A percentile compares a stretch with the other conserved stretches of the same genome.
Evolutionary conservation across 2,797 vertebrate genomes (phyloP).

Genomic region (Labeo calbasu): DNA sequence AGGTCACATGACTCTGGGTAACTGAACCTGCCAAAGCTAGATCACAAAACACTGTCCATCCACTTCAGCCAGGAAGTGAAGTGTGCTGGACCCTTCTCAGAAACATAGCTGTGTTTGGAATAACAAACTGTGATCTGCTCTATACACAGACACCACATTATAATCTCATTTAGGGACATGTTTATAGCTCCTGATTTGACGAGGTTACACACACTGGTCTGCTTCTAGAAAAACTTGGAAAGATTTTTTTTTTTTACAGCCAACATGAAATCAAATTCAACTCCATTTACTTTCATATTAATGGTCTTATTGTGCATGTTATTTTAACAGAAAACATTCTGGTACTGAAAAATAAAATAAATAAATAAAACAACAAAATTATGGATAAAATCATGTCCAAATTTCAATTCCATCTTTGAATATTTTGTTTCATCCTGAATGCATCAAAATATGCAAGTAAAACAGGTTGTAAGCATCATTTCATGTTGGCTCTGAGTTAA

Average conservation of each 20-base stretch:
- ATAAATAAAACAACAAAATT: too few relatives aligned
- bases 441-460: not conserved
- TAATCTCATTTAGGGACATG: not conserved
- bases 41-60: conserved; percentile 21
- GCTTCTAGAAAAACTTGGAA: not conserved
- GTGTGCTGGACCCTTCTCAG: not conserved
- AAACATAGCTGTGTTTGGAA: conserved; percentile 25
- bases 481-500: not conserved
- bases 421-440: not conserved
- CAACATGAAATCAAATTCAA: not conserved
- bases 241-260: not conserved
- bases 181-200: conserved; percentile 13
- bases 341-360: not conserved
- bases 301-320: not conserved
- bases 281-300: not conserved
- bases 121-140: not conserved
- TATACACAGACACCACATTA: not conserved
- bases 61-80: conserved; percentile 25
- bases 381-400: not conserved
- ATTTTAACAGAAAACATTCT: not conserved
- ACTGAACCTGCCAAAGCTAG: conserved; percentile 5
- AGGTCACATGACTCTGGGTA: conserved; percentile 34
- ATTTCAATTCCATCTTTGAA: too few relatives aligned
- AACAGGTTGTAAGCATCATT: not conserved
- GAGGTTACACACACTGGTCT: conserved; percentile 12